Percentiles rank a stretch among this genome's conserved stretches.
Evolutionary conservation across 2,113 vertebrate genomes (phyloP).

Genomic region (Tinamus guttatus): DNA sequence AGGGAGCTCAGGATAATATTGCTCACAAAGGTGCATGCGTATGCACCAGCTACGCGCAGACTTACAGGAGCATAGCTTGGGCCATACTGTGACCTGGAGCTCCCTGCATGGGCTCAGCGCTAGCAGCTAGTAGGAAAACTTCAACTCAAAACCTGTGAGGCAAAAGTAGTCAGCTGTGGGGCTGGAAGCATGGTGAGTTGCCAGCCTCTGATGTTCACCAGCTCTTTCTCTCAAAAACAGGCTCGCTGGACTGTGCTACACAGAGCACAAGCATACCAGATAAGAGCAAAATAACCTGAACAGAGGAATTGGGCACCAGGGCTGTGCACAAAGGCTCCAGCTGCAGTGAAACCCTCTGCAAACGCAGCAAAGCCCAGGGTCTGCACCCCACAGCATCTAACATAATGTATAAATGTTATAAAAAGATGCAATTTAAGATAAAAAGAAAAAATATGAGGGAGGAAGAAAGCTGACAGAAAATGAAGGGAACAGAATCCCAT

Average conservation of each 20-base stretch:
- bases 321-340: background rate
- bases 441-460: background rate
- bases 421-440: background rate
- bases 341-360: background rate
- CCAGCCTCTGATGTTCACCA: background rate
- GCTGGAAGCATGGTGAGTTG: background rate
- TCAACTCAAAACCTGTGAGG: background rate
- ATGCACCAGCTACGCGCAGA: background rate
- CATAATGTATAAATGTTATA: background rate
- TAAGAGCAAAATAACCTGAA: background rate
- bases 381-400: background rate
- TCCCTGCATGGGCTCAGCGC: background rate
- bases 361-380: background rate
- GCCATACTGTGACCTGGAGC: rapidly evolving
- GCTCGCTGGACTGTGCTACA: background rate
- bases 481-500: background rate
- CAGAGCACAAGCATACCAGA: background rate
- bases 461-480: background rate
- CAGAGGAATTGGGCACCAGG: background rate
- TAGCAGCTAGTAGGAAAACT: background rate
- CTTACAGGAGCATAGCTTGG: background rate
- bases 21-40: background rate
- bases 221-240: background rate
- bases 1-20: background rate
- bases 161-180: background rate